phyloP scores from a whole-genome alignment of 2,888 invertebrate genomes.

The Hecatera dysodea region DNA sequence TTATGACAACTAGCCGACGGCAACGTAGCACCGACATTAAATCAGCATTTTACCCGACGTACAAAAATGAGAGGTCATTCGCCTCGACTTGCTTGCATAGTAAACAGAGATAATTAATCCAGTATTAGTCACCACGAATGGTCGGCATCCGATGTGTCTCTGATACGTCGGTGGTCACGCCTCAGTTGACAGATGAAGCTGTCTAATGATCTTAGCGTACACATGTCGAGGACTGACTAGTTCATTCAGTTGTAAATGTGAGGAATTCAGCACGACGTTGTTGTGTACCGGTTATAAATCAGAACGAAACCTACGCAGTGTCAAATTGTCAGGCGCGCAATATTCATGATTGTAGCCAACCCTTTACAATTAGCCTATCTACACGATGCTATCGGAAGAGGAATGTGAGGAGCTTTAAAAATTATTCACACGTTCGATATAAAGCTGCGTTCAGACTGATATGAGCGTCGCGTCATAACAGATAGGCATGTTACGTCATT shows the following conservation, averaged over 20 bases:
- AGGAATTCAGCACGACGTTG: conserved; percentile 45
- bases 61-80: conserved; percentile 47
- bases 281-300: conserved; percentile 52
- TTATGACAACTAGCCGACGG: conserved; percentile 37
- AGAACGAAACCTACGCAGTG: conserved; percentile 52
- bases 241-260: conserved; percentile 49
- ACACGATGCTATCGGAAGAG: conserved; percentile 35
- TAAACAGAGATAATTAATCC: conserved; percentile 55
- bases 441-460: conserved; percentile 24
- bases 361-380: conserved; percentile 59
- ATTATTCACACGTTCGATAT: conserved; percentile 42
- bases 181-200: conserved; percentile 56
- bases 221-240: conserved; percentile 42
- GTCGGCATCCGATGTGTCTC: conserved; percentile 36
- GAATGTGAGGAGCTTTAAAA: conserved; percentile 48
- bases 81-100: conserved; percentile 17
- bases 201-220: conserved; percentile 55
- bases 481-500: conserved; percentile 46
- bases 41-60: conserved; percentile 36
- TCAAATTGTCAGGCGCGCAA: conserved; percentile 54
- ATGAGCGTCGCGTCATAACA: conserved; percentile 37
- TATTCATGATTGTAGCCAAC: conserved; percentile 54
- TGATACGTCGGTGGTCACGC: conserved; percentile 52
- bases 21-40: conserved; percentile 32
- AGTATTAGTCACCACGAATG: conserved; percentile 52